Percentiles rank a stretch among this genome's conserved stretches.
Conservation (phyloP, 2,888 invertebrate species). For the Prenolepis imparis region DNA sequence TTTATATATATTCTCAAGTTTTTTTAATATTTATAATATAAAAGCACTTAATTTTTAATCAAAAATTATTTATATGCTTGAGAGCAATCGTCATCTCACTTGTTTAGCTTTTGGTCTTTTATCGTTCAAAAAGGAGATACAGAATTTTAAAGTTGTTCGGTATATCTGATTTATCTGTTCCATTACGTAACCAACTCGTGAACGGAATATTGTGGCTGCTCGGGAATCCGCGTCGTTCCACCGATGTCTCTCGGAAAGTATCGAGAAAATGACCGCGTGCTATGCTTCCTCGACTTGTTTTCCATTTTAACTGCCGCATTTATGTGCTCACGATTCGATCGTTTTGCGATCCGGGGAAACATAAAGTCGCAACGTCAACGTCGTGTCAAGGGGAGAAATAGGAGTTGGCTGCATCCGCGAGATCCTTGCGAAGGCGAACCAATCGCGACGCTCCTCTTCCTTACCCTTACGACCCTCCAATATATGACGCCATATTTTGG, state of each 20-base stretch:
- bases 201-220: slow-evolving; percentile 13
- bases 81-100: not conserved
- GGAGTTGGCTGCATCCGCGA: slow-evolving; percentile 37
- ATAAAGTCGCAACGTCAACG: slow-evolving; percentile 38
- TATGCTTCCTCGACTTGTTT: slow-evolving; percentile 9
- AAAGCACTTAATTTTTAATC: not conserved
- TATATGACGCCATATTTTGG: slow-evolving; percentile 72
- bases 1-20: not conserved
- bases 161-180: slow-evolving; percentile 20
- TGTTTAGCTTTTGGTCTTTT: not conserved
- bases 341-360: slow-evolving; percentile 53
- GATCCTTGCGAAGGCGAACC: slow-evolving; percentile 53
- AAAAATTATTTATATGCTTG: not conserved
- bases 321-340: slow-evolving; percentile 61
- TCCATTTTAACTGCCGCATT: slow-evolving; percentile 43
- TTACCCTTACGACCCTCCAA: slow-evolving; percentile 40
- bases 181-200: slow-evolving; percentile 26
- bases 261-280: slow-evolving; percentile 7
- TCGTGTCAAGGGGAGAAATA: not conserved
- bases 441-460: slow-evolving; percentile 57
- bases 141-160: not conserved
- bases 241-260: slow-evolving; percentile 7
- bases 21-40: not conserved
- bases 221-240: slow-evolving; percentile 6
- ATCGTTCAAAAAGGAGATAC: not conserved